phyloP scores from a whole-genome alignment of 2,888 invertebrate species.

The Melanostoma scalare region DNA sequence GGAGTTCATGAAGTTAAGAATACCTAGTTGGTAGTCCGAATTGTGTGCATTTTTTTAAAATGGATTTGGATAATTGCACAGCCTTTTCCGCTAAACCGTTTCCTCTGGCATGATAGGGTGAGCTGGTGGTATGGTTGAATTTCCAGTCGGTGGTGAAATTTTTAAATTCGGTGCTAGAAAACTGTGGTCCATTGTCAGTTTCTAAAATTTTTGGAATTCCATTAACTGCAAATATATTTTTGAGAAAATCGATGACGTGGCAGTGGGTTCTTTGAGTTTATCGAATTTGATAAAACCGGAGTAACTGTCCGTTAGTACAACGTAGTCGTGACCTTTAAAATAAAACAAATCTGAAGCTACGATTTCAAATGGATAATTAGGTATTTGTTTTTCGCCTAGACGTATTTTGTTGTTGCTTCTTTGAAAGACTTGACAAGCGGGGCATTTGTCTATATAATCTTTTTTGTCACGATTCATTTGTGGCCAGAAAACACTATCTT shows the following conservation, averaged over 20 bases:
- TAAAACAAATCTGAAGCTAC: conserved; percentile 33
- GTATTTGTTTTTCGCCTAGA: conserved; percentile 18
- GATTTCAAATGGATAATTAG: conserved; percentile 35
- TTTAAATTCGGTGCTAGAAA: no score
- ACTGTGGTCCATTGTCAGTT: conserved; percentile 69
- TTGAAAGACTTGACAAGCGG: conserved; percentile 25
- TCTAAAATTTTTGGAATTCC: conserved; percentile 67
- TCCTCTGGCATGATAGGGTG: conserved; percentile 22
- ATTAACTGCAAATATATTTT: conserved; percentile 24
- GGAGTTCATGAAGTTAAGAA: conserved; percentile 28
- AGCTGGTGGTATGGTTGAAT: conserved; percentile 63
- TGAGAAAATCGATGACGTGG: conserved; percentile 30
- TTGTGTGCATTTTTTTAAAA: conserved; percentile 38
- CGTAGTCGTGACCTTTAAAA: conserved; percentile 26
- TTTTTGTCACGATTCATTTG: conserved; percentile 29
- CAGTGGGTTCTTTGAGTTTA: conserved; percentile 34
- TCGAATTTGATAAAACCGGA: conserved; percentile 25
- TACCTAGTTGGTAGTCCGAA: conserved; percentile 23
- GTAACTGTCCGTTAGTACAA: conserved; percentile 28
- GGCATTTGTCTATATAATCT: conserved; percentile 27
- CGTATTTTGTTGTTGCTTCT: conserved; percentile 23
- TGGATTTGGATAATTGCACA: conserved; percentile 21
- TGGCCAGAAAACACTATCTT: conserved; percentile 29
- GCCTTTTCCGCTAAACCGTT: conserved; percentile 35
- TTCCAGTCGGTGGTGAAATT: conserved; percentile 65